Evolutionary conservation across 2,888 invertebrate species (phyloP), one percentile per base, ranked within the genome.

Genomic region (Lasioglossum pauxillum): DNA sequence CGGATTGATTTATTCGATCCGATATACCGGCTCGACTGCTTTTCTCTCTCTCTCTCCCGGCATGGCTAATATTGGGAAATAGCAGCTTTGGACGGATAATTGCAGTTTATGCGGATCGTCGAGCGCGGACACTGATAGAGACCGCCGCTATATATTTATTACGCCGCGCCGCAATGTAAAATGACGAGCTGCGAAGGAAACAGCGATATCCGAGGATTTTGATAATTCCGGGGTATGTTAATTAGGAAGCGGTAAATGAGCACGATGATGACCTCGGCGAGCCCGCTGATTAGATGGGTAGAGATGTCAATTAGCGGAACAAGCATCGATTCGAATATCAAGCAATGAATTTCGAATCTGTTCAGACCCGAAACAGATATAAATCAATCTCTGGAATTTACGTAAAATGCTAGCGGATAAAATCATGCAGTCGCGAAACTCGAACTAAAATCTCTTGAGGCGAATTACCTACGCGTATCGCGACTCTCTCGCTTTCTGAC

Each of bases 1-100:
- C 23, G 67, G 69, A 69, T 69, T 69, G 69, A 69, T 69, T 69
- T 69, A 69, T 69, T 38, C 38, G 38, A 69, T 23, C 23, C 4
- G 35, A 69, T 38, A 38, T 8, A 23, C 16, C 35, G 19, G 8
- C 67, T 5, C 8, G 19, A 23, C 23, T 14, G n/a, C 23, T 23
- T 1, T 2, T 38, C 35, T 19, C 23, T 44, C 44, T 44, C 44
- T 14, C 19, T 38, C 38, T 35, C 4, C 12, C 23, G 69, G 10
- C 10, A 19, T 10, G 10, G 69, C 1, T 69, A 38, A 38, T 35
- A 69, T 69, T 38, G 69, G 38, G 38, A 38, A 38, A 38, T 69
- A 69, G 23, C 19, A 23, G 38, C 69, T 69, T 69, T 8, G 5
- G 69, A 23, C 19, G 69, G 23, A 12, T 38, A 38, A 69, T 38